phyloP scores from a whole-genome alignment of 2,888 invertebrate genomes.

The Mythimna loreyi region DNA sequence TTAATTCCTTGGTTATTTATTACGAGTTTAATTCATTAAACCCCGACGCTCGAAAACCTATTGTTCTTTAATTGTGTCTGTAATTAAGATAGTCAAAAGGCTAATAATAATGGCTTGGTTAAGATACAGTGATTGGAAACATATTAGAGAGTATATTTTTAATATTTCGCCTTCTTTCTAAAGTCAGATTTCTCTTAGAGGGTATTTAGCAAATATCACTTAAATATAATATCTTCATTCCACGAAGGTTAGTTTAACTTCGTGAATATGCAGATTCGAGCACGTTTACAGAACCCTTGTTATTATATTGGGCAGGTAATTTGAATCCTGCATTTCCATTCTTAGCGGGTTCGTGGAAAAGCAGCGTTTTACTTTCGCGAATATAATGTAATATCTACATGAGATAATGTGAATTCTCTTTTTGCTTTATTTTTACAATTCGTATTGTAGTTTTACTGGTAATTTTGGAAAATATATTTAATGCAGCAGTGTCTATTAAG shows the following conservation, averaged over 20 bases:
- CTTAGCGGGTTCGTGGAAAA: not conserved
- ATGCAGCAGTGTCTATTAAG: too few relatives aligned
- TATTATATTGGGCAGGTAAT: conserved; percentile 5
- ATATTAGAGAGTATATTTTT: not conserved
- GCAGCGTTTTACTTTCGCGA: not conserved
- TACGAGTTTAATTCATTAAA: too few relatives aligned
- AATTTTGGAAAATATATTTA: not conserved
- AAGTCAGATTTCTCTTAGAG: conserved; percentile 1
- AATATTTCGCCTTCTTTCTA: not conserved
- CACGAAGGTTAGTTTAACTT: conserved; percentile 19
- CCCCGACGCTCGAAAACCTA: too few relatives aligned
- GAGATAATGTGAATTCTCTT: not conserved
- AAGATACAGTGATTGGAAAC: not conserved
- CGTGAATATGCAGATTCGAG: conserved; percentile 24
- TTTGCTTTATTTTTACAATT: conserved; percentile 3
- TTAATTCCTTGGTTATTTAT: too few relatives aligned
- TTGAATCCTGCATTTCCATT: conserved; percentile 12
- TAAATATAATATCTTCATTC: conserved; percentile 20
- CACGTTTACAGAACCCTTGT: conserved; percentile 1
- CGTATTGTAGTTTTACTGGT: conserved; percentile 2
- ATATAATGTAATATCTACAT: not conserved
- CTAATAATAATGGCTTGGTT: too few relatives aligned
- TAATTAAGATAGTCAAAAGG: too few relatives aligned
- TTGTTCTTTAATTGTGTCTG: too few relatives aligned
- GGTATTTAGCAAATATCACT: conserved; percentile 15